Base-by-base conservation (phyloP, 30 jellyfish, hydroid and myxozoan species). In the Aurelia aurita complex sp. Pacific region DNA sequence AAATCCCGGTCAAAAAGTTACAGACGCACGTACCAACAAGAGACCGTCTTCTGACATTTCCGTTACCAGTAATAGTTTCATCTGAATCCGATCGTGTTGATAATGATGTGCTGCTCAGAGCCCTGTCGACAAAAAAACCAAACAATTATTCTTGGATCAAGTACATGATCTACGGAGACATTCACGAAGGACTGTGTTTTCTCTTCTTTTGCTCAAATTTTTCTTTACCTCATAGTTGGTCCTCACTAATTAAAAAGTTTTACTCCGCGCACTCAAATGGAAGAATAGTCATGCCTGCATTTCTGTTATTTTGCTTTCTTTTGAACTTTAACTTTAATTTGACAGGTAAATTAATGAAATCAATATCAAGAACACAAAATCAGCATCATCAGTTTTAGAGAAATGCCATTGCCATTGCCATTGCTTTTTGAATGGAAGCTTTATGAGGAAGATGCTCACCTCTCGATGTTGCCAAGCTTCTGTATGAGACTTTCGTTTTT, bases 391-490 rank as follows among this genome's bases (percentile, higher is more conserved):
- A 29, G 10, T 67, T 68, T 32, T 68, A 15, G 4, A 4, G 23
- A n/a, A 8, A 13, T 43, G 50, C 50, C 34, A 52, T 73, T 3
- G 54, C 12, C 54, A 6, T 76, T 76, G 18, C 29, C 78, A 75
- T 11, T 35, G 15, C 32, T 13, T 29, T 55, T 8, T 12, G 54
- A 52, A 13, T 17, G 10, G 33, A 42, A 42, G 19, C 57, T 46
- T 46, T 46, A 7, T 46, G 14, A 0, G 14, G 57, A 46, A 46
- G 18, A 13, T n/a, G 14, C 29, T 14, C 77, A 91, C 98, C 98
- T 73, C 64, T 88, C 98, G n/a, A 91, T 83, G 72, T 86, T 88
- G 5, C 80, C 98, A 38, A 91, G 82, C 75, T 91, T 91, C 61
- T 74, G 89, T 17, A 70, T 62, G 5, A 91, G 86, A 38, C 84